phyloP scores from a whole-genome alignment of 2,113 vertebrate genomes.

The Puffinus mauretanicus region DNA sequence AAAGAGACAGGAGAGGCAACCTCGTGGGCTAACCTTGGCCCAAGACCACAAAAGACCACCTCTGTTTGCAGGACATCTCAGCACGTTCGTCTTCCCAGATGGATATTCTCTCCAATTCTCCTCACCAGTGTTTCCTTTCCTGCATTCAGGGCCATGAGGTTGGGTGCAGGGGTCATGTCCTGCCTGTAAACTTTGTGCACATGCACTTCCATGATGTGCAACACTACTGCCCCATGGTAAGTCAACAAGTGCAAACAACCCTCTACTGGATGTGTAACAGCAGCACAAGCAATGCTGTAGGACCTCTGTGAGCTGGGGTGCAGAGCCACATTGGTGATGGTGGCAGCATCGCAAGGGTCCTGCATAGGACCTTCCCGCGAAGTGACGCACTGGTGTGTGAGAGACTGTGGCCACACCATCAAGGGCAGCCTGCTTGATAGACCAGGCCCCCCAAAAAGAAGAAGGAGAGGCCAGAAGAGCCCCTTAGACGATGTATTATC shows the following conservation, averaged over 20 bases:
- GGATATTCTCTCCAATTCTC: not conserved
- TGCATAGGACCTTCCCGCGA: rapidly evolving
- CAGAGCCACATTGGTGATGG: rapidly evolving
- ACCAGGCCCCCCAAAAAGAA: not conserved
- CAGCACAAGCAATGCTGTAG: not conserved
- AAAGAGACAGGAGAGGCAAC: not conserved
- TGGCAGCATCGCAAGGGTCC: not conserved
- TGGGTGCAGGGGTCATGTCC: not conserved
- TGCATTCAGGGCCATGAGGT: not conserved
- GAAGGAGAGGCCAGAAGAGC: constrained; percentile 35
- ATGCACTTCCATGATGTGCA: not conserved
- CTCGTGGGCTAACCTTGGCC: not conserved
- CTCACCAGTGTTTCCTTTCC: not conserved
- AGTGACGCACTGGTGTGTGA: not conserved
- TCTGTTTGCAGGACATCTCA: not conserved
- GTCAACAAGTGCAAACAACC: not conserved
- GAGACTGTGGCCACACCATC: not conserved
- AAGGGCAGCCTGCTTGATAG: not conserved
- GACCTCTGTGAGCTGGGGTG: not conserved
- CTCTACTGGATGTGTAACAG: not conserved
- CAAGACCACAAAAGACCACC: not conserved
- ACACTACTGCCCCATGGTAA: not conserved
- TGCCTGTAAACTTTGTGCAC: not conserved
- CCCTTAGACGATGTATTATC: constrained; percentile 65
- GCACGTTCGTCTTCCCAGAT: not conserved